Evolutionary conservation across 1,140 invertebrate genomes (phyloP).

Genomic region (Cyclina sinensis): DNA sequence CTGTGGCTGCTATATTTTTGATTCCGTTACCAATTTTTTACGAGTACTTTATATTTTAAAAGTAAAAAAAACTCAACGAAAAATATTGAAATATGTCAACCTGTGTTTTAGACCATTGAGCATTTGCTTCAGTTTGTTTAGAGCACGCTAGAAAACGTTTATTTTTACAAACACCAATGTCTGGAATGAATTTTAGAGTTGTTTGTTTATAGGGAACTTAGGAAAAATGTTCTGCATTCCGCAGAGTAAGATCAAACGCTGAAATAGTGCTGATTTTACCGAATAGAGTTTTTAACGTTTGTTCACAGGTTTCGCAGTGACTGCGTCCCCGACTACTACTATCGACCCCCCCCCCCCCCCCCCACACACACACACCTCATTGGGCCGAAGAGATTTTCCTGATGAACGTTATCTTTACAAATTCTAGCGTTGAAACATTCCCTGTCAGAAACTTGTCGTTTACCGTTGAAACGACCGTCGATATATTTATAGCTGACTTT

Average conservation of each 20-base stretch:
- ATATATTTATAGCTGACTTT: constrained; percentile 14
- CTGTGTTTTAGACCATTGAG: constrained; percentile 12
- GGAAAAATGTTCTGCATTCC: no score
- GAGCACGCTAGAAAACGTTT: no score
- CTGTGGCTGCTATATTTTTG: constrained; percentile 4
- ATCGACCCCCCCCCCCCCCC: background rate
- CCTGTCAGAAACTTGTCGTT: constrained; percentile 23
- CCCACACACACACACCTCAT: constrained; percentile 37
- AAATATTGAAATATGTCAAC: background rate
- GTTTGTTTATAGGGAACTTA: no score
- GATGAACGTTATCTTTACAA: constrained; percentile 28
- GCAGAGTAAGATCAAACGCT: no score
- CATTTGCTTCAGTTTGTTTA: no score
- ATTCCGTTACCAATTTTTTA: background rate
- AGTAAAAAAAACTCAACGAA: background rate
- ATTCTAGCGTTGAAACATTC: constrained; percentile 19
- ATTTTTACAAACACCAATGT: no score
- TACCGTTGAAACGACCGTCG: constrained; percentile 6
- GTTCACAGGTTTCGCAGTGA: background rate
- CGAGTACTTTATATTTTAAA: constrained; percentile 42
- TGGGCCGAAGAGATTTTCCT: constrained; percentile 2
- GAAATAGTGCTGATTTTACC: no score
- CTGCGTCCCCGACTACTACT: background rate
- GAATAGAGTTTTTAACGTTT: no score
- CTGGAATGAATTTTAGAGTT: no score